These are phyloP conservation scores for Silurus lanzhouensis DNA, from an alignment of 2,797 vertebrate species.

Conservation along the genomic window DNA sequence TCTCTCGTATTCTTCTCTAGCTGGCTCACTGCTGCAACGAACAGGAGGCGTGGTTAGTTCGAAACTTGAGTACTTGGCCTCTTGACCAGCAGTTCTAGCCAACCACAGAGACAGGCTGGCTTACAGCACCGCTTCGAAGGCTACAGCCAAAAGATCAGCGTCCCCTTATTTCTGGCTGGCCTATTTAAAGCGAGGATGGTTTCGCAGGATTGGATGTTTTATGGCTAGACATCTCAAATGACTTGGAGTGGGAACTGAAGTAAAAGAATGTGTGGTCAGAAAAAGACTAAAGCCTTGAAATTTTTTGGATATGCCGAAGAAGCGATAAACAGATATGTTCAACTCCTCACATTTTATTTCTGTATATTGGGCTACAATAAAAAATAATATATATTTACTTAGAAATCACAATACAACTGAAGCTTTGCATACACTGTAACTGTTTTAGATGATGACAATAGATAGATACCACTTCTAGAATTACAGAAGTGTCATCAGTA, in stretches of 20 bases:
- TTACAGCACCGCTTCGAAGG: slow-evolving; percentile 50
- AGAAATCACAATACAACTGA: slow-evolving; percentile 43
- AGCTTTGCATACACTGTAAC: slow-evolving; percentile 41
- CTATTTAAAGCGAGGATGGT: slow-evolving; percentile 63
- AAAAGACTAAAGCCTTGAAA: slow-evolving; percentile 47
- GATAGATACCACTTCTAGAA: slow-evolving; percentile 55
- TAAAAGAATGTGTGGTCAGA: slow-evolving; percentile 50
- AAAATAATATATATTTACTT: slow-evolving; percentile 18
- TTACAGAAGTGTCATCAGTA: slow-evolving; percentile 61
- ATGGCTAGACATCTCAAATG: slow-evolving; percentile 67
- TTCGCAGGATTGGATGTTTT: slow-evolving; percentile 61
- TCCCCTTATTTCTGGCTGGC: slow-evolving; percentile 57
- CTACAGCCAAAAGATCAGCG: slow-evolving; percentile 51
- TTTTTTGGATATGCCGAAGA: slow-evolving; percentile 28
- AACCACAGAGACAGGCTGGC: slow-evolving; percentile 43
- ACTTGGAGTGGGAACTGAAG: slow-evolving; percentile 49
- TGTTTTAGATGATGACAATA: slow-evolving; percentile 63
- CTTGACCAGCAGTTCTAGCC: slow-evolving; percentile 41
- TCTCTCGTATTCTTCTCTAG: slow-evolving; percentile 32
- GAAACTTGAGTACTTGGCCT: slow-evolving; percentile 36
- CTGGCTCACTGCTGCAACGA: slow-evolving; percentile 30
- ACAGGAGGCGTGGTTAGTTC: slow-evolving; percentile 26
- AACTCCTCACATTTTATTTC: slow-evolving; percentile 12
- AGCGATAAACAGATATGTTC: slow-evolving; percentile 28
- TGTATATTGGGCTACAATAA: neutral